Conservation (phyloP, 37 sponge, comb jelly and placozoan genomes). For the Beroe forskalii region DNA sequence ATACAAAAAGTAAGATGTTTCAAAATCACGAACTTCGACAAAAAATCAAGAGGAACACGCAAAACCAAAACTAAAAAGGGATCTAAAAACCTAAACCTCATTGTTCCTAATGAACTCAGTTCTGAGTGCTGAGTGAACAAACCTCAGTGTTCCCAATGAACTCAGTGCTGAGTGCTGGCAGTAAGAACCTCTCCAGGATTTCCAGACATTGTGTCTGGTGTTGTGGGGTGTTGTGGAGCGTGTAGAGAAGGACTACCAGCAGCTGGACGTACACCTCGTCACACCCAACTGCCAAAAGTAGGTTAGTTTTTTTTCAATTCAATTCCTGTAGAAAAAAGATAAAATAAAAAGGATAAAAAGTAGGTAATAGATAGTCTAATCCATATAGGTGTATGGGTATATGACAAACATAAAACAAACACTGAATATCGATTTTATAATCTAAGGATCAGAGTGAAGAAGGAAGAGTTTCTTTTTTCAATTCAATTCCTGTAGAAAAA, state of each 20-base stretch:
- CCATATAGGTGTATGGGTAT: too few relatives aligned
- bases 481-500: too few relatives aligned
- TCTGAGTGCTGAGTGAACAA: not conserved
- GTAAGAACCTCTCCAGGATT: slow-evolving; percentile 4
- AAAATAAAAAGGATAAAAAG: not conserved
- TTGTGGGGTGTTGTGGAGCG: not conserved
- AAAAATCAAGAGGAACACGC: not conserved
- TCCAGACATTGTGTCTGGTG: not conserved
- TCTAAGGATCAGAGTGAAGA: too few relatives aligned
- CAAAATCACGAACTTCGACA: not conserved
- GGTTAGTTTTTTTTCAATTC: not conserved
- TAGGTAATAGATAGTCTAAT: not conserved
- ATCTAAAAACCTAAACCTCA: not conserved
- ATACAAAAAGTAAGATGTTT: too few relatives aligned
- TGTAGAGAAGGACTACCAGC: slow-evolving; percentile 40
- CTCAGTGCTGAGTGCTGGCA: not conserved
- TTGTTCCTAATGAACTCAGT: too few relatives aligned
- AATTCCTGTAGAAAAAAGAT: not conserved
- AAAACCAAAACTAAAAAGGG: not conserved
- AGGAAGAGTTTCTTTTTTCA: too few relatives aligned
- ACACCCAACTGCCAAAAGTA: not conserved
- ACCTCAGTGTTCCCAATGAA: not conserved
- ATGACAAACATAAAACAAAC: too few relatives aligned
- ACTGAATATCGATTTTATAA: too few relatives aligned
- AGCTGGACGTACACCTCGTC: slow-evolving; percentile 36